phyloP scores from a whole-genome alignment of 1,140 invertebrate genomes.

The Euura saliciscinereae region DNA sequence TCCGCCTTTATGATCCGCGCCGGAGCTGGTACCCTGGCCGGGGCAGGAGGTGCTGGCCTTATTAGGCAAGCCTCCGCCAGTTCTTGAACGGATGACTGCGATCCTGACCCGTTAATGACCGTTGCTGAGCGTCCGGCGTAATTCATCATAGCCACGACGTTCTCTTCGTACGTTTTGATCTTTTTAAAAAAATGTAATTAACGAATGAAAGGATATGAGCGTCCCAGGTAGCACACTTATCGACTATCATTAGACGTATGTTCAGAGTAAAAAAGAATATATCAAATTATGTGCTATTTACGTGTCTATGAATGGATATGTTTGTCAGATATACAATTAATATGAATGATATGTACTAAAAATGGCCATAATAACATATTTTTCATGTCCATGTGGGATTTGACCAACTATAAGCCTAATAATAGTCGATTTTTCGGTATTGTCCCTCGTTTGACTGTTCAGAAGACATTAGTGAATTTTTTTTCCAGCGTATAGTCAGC shows the following conservation, averaged over 20 bases:
- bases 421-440: not conserved
- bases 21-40: slow-evolving; percentile 27
- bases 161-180: slow-evolving; percentile 34
- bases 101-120: slow-evolving; percentile 34
- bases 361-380: too few relatives aligned
- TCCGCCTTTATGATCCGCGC: slow-evolving; percentile 26
- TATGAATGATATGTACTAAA: too few relatives aligned
- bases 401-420: not conserved
- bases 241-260: too few relatives aligned
- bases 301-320: too few relatives aligned
- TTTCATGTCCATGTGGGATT: too few relatives aligned
- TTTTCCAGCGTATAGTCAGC: too few relatives aligned
- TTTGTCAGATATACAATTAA: too few relatives aligned
- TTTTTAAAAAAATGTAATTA: slow-evolving; percentile 10
- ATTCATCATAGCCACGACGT: slow-evolving; percentile 32
- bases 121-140: slow-evolving; percentile 38
- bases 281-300: too few relatives aligned
- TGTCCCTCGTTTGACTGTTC: not conserved
- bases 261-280: too few relatives aligned
- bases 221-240: too few relatives aligned
- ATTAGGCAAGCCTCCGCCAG: slow-evolving; percentile 39
- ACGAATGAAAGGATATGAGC: too few relatives aligned
- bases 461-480: too few relatives aligned
- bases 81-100: slow-evolving; percentile 34
- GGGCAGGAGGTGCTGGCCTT: slow-evolving; percentile 27